A percentile compares a stretch with the other conserved stretches of the same genome.
Conservation (phyloP, 2,113 vertebrate genomes). For the Anguilla japonica region DNA sequence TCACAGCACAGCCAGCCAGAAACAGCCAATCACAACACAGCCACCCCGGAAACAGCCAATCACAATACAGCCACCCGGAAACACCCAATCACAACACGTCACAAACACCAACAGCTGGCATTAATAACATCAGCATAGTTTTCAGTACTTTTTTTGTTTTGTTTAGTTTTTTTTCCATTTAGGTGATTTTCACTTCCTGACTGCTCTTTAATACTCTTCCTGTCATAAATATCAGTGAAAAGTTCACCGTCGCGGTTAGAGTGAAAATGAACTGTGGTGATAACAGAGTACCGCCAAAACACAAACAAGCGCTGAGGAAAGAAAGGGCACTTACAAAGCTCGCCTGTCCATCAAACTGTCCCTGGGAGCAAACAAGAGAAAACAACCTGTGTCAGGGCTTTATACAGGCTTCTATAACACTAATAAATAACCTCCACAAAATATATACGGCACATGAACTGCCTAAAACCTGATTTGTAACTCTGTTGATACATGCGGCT, state of each 20-base stretch:
- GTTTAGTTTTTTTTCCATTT: no score
- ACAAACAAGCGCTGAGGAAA: background rate
- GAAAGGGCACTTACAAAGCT: conserved; percentile 80
- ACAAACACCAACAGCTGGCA: no score
- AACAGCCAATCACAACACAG: background rate
- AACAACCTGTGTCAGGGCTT: background rate
- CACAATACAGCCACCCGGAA: no score
- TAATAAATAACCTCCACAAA: background rate
- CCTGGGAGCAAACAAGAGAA: conserved; percentile 60
- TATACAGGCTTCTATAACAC: background rate
- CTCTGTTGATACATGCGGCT: background rate
- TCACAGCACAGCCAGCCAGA: no score
- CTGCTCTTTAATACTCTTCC: background rate
- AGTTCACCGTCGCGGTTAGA: background rate
- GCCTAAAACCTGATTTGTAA: background rate
- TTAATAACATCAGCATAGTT: background rate
- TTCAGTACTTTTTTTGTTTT: no score
- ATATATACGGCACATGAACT: background rate
- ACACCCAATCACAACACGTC: no score
- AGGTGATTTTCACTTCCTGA: no score
- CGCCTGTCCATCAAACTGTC: conserved; percentile 75
- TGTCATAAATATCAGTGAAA: background rate
- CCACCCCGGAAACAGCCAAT: no score
- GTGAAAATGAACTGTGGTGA: background rate
- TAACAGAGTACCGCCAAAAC: background rate